A percentile compares a stretch with the other conserved stretches of the same genome.
phyloP scores from a whole-genome alignment of 2,797 vertebrate genomes.

The Thaleichthys pacificus region DNA sequence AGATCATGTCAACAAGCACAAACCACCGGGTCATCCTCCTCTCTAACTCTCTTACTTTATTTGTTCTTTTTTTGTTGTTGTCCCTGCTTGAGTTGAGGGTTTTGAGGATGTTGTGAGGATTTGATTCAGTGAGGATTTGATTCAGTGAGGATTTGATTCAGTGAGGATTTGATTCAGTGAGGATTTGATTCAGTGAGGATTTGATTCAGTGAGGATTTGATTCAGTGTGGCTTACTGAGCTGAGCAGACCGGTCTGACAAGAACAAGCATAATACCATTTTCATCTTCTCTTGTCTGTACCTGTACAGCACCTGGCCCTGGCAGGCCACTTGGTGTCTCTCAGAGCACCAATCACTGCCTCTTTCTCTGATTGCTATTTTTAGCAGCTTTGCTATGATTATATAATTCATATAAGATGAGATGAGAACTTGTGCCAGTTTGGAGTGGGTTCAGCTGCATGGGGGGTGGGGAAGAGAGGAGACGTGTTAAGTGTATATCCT shows the following conservation, averaged over 20 bases:
- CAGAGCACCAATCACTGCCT: conserved; percentile 56
- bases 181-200: too few relatives aligned
- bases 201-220: not conserved
- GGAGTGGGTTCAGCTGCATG: conserved; percentile 41
- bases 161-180: too few relatives aligned
- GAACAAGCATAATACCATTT: not conserved
- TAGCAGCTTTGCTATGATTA: conserved; percentile 68
- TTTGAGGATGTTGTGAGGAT: too few relatives aligned
- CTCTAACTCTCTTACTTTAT: too few relatives aligned
- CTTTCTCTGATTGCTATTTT: conserved; percentile 66
- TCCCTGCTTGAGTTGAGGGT: too few relatives aligned
- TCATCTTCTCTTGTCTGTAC: not conserved
- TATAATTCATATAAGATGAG: conserved; percentile 70
- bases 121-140: too few relatives aligned
- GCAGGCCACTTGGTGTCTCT: conserved; percentile 49
- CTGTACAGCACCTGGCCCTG: conserved; percentile 6
- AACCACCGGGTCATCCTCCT: too few relatives aligned
- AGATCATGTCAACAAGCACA: too few relatives aligned
- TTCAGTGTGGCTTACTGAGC: not conserved
- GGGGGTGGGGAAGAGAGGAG: conserved; percentile 24
- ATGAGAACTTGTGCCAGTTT: conserved; percentile 59
- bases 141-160: too few relatives aligned
- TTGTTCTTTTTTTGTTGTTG: too few relatives aligned
- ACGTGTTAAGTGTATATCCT: not conserved
- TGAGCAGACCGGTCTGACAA: not conserved